Evolutionary conservation across 1,140 invertebrate genomes (phyloP).

Genomic region (Penaeus japonicus): DNA sequence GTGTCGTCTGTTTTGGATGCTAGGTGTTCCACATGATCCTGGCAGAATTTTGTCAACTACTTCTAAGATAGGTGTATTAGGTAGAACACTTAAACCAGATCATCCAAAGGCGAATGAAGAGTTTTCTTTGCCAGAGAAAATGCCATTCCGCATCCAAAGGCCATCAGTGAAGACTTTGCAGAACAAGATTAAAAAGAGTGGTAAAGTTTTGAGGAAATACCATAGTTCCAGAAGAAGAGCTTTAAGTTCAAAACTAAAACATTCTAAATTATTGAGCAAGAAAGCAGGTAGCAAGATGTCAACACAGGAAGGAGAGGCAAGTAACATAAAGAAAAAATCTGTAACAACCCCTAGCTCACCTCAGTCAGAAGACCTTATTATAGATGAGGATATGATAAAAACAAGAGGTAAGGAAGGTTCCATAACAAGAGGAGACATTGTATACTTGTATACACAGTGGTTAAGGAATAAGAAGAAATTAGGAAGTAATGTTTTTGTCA

Average conservation of each 20-base stretch:
- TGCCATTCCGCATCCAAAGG: too few relatives aligned
- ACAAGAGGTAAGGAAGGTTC: slow-evolving; percentile 48
- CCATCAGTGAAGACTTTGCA: too few relatives aligned
- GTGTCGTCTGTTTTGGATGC: slow-evolving; percentile 11
- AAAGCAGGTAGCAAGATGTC: too few relatives aligned
- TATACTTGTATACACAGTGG: slow-evolving; percentile 53
- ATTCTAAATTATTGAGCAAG: too few relatives aligned
- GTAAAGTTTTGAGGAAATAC: too few relatives aligned
- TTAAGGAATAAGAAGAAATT: slow-evolving; percentile 48
- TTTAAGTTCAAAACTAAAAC: too few relatives aligned
- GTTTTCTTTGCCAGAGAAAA: too few relatives aligned
- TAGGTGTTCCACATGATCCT: neutral
- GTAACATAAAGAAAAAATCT: neutral
- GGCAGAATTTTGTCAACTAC: neutral
- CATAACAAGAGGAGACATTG: slow-evolving; percentile 56
- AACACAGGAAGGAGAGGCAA: neutral
- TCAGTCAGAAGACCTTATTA: neutral
- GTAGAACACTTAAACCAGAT: too few relatives aligned
- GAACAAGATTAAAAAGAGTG: too few relatives aligned
- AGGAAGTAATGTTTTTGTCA: slow-evolving; percentile 57
- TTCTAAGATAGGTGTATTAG: too few relatives aligned
- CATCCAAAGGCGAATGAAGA: too few relatives aligned
- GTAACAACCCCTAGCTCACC: neutral
- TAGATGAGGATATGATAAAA: neutral
- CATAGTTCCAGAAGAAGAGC: too few relatives aligned